Evolutionary conservation across 2,113 vertebrate genomes (phyloP), one percentile per base, ranked within the genome.

Genomic region (Eurypyga helias): DNA sequence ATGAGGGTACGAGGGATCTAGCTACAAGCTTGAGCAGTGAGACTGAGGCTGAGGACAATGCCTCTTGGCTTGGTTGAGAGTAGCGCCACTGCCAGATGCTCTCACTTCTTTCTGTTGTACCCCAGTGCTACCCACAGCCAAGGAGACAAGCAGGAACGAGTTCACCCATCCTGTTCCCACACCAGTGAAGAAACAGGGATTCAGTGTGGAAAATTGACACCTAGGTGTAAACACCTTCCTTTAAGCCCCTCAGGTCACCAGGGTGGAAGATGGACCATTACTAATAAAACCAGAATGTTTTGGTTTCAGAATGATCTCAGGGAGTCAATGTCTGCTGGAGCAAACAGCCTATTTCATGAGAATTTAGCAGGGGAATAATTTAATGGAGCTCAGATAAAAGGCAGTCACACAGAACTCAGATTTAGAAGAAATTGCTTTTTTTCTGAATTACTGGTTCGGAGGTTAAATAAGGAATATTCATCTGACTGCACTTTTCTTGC

Each of bases 351-450:
- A 77, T 94, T 89, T 93, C 69, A 79, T 72, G 24, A 95, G 79
- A 95, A 91, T 90, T 92, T 91, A 94, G 81, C 94, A 93, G n/a
- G 73, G 97, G 87, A 96, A 91, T 94, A 84, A 95, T 93, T 91
- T 95, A 89, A 82, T 73, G 73, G 89, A 95, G 80, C 75, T 92
- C 62, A 84, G 81, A 97, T 87, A 92, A 95, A 96, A 96, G 77
- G 92, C 78, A 97, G 78, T 91, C 94, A 97, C 61, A 38, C 82
- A 81, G 83, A 97, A 96, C 89, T 79, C 73, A 93, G 87, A 95
- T 79, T 93, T 64, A 95, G 81, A 97, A 96, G 87, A 94, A 97
- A 94, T 77, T 82, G 57, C 62, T 48, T 73, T 91, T 87, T 80
- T 93, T 79, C 79, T 34, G 65, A 92, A 91, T 87, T 92, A 87